Evolutionary conservation across 2,888 invertebrate genomes (phyloP).

Genomic region (Heliconius erato): DNA sequence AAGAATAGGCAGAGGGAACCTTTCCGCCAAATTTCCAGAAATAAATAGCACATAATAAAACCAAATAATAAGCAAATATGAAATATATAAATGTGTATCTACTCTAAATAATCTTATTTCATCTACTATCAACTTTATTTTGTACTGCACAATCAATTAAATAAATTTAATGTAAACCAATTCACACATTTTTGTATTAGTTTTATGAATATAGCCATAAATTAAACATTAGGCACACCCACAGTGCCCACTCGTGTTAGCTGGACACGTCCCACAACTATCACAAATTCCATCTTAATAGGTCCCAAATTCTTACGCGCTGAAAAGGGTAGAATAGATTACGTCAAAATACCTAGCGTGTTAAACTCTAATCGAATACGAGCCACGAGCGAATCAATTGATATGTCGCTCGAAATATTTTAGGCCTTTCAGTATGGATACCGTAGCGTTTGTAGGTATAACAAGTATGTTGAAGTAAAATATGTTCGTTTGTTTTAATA

Average conservation of each 20-base stretch:
- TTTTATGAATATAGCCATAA: background rate
- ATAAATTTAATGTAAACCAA: background rate
- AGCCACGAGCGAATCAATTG: slow-evolving; percentile 28
- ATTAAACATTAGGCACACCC: background rate
- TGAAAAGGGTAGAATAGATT: slow-evolving; percentile 32
- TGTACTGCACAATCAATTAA: background rate
- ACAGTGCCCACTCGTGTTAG: background rate
- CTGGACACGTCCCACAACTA: slow-evolving; percentile 5
- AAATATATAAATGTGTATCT: background rate
- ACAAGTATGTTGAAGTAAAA: background rate
- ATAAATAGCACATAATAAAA: background rate
- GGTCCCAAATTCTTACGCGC: slow-evolving; percentile 26
- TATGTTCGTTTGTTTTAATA: background rate
- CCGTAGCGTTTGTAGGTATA: background rate
- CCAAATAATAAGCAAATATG: background rate
- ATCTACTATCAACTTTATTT: too few relatives aligned
- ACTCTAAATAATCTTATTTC: background rate
- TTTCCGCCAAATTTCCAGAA: background rate
- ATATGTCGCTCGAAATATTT: slow-evolving; percentile 32
- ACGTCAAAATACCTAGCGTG: slow-evolving; percentile 21
- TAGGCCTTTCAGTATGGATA: slow-evolving; percentile 18
- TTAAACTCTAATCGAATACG: slow-evolving; percentile 24
- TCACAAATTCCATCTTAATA: slow-evolving; percentile 21
- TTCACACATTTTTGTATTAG: background rate
- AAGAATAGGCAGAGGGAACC: background rate